Conservation (phyloP, 2,888 invertebrate species). For the Carterocephalus palaemon region DNA sequence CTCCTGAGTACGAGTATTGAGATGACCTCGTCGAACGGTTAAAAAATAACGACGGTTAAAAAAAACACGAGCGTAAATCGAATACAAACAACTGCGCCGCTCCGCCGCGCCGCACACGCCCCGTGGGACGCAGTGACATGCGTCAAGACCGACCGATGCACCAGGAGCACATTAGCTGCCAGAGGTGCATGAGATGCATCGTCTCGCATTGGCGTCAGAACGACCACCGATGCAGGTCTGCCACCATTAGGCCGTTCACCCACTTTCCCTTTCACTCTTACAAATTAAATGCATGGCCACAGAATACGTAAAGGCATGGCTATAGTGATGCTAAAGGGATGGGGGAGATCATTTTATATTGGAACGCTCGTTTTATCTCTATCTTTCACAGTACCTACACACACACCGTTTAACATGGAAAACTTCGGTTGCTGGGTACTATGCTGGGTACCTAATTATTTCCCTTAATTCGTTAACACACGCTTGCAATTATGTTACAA, state of each 20-base stretch:
- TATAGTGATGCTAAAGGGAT: conserved; percentile 13
- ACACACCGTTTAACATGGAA: too few relatives aligned
- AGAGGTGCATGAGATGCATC: conserved; percentile 44
- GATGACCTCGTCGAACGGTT: too few relatives aligned
- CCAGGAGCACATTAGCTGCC: conserved; percentile 53
- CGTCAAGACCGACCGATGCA: conserved; percentile 68
- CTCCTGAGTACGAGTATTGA: too few relatives aligned
- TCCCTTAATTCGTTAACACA: too few relatives aligned
- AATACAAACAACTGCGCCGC: conserved; percentile 1
- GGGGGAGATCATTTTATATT: conserved; percentile 10
- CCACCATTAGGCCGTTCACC: neutral
- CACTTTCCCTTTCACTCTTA: conserved; percentile 16
- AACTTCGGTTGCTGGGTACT: too few relatives aligned
- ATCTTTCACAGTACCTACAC: conserved; percentile 8
- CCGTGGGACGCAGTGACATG: conserved; percentile 71
- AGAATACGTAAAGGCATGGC: too few relatives aligned
- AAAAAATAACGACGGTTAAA: too few relatives aligned
- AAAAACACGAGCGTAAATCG: too few relatives aligned
- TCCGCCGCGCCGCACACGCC: conserved; percentile 51
- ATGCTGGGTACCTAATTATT: too few relatives aligned
- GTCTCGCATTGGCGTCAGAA: neutral
- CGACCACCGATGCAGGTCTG: conserved; percentile 2
- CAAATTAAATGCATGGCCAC: neutral
- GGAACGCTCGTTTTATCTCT: conserved; percentile 5
- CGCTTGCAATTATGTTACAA: too few relatives aligned